Percentiles rank a stretch among this genome's conserved stretches.
phyloP scores from a whole-genome alignment of 2,113 vertebrate species.

The Cyprinodon brontotheroides region DNA sequence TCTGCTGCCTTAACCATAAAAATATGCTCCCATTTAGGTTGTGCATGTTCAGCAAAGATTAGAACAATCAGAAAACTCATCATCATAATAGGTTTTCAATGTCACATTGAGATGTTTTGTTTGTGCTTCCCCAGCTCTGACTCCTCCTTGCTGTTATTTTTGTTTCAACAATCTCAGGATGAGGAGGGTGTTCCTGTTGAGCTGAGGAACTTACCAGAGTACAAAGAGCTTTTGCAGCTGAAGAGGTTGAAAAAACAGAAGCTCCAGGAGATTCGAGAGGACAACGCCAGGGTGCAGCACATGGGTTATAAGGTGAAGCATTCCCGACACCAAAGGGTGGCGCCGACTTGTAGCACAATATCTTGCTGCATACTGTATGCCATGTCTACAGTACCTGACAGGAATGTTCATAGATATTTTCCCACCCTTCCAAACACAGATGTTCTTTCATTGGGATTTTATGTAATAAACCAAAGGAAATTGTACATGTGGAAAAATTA shows the following conservation, averaged over 20 bases:
- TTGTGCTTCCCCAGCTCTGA: background rate
- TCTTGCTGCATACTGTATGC: background rate
- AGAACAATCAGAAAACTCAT: slow-evolving; percentile 14
- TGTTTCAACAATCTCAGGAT: slow-evolving; percentile 78
- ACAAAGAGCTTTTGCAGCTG: slow-evolving; percentile 93
- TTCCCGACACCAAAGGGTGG: background rate
- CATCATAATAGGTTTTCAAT: background rate
- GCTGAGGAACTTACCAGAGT: slow-evolving; percentile 88
- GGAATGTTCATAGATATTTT: too few species aligned
- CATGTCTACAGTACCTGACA: background rate
- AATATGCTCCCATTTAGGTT: background rate
- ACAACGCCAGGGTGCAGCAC: slow-evolving; percentile 86
- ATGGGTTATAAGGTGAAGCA: slow-evolving; percentile 90
- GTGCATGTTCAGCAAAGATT: slow-evolving; percentile 12
- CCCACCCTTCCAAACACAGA: background rate
- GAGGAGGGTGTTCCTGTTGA: slow-evolving; percentile 91
- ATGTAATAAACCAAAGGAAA: background rate
- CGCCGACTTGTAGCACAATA: background rate
- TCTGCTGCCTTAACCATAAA: background rate
- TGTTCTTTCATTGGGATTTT: background rate
- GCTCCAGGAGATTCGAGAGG: slow-evolving; percentile 90
- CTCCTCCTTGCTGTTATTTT: background rate
- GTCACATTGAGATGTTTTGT: slow-evolving; percentile 9
- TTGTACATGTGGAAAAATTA: background rate
- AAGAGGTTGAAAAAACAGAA: slow-evolving; percentile 95